These are phyloP conservation scores for Noctua pronuba DNA, from an alignment of 2,888 invertebrate species.

Conservation along the genomic window DNA sequence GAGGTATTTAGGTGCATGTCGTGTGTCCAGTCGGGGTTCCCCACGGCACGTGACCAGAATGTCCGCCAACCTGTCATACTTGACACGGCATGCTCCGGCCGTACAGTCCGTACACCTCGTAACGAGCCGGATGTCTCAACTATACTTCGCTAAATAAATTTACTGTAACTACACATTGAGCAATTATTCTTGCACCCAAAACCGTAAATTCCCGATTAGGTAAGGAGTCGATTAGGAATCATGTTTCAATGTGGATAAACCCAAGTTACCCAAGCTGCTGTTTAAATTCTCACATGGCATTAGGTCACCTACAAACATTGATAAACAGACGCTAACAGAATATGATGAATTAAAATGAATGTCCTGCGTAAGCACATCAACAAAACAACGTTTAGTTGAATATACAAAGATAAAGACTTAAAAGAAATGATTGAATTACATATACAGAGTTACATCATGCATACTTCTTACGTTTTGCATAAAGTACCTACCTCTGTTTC, in stretches of 20 bases:
- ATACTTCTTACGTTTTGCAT: constrained; percentile 45
- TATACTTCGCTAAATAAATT: constrained; percentile 40
- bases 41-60: constrained; percentile 82
- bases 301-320: constrained; percentile 60
- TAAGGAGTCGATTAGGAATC: constrained; percentile 45
- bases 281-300: constrained; percentile 55
- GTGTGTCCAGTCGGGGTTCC: constrained; percentile 80
- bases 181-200: constrained; percentile 34
- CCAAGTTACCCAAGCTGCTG: constrained; percentile 55
- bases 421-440: constrained; percentile 51
- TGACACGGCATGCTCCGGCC: constrained; percentile 62
- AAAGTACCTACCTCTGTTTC: constrained; percentile 50
- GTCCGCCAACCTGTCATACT: constrained; percentile 65
- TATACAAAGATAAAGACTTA: constrained; percentile 39
- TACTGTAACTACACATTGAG: constrained; percentile 29
- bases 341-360: constrained; percentile 57
- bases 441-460: constrained; percentile 51
- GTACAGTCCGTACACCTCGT: constrained; percentile 56
- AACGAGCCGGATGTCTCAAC: constrained; percentile 75
- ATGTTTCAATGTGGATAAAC: constrained; percentile 59
- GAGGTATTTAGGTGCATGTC: constrained; percentile 80
- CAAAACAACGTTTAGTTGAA: constrained; percentile 37
- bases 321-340: constrained; percentile 50
- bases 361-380: constrained; percentile 24
- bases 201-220: constrained; percentile 48